Conservation (phyloP, 2,888 invertebrate genomes). For the Ormyrus nitidulus region DNA sequence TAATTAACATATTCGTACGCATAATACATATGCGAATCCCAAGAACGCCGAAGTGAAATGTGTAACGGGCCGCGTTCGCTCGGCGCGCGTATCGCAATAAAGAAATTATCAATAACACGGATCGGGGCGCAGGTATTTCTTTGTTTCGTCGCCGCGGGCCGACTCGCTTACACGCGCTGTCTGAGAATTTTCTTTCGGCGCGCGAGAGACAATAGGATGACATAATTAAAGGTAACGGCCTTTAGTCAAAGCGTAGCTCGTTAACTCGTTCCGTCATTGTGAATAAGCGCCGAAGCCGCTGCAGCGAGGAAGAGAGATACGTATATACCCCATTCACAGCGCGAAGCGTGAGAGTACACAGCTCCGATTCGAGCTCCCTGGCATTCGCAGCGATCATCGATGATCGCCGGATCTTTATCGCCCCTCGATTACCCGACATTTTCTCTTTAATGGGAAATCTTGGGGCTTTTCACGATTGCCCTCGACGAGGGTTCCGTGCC, state of each 20-base stretch:
- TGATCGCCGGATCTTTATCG: constrained; percentile 15
- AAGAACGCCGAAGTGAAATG: neutral
- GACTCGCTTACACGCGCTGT: constrained; percentile 1
- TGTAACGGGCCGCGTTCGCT: neutral
- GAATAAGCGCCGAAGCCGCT: neutral
- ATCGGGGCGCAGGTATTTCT: constrained; percentile 10
- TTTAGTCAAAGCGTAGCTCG: constrained; percentile 45
- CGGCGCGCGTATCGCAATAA: constrained; percentile 1
- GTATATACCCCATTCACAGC: constrained; percentile 28
- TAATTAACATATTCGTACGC: too few relatives aligned
- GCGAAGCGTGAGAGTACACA: constrained; percentile 44
- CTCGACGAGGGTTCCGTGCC: too few relatives aligned
- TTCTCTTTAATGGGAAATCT: too few relatives aligned
- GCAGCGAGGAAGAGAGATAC: too few relatives aligned
- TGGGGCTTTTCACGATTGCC: too few relatives aligned
- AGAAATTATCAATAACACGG: constrained; percentile 38
- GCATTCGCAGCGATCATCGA: too few relatives aligned
- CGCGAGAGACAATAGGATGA: constrained; percentile 53
- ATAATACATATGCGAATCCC: too few relatives aligned
- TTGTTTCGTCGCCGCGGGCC: constrained; percentile 1
- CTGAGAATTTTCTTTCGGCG: constrained; percentile 38
- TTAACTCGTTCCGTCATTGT: constrained; percentile 47
- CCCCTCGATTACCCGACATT: constrained; percentile 9
- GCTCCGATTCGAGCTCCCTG: too few relatives aligned
- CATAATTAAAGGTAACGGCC: constrained; percentile 58